phyloP scores from a whole-genome alignment of 2,113 vertebrate species.

The Ochotona princeps region DNA sequence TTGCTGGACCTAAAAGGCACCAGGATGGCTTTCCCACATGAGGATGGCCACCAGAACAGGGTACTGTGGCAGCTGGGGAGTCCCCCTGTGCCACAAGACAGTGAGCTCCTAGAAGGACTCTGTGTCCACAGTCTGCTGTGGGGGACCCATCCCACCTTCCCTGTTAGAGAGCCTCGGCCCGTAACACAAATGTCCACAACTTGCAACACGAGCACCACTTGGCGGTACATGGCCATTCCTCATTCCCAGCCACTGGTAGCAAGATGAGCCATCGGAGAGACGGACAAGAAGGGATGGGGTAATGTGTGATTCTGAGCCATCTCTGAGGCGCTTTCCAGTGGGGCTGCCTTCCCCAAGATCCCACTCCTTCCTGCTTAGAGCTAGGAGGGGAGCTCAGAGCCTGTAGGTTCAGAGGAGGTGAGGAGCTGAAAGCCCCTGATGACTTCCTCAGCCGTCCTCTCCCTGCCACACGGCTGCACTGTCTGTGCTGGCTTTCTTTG shows the following conservation, averaged over 20 bases:
- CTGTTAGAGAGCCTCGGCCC: not conserved
- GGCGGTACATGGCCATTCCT: not conserved
- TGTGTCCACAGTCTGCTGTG: not conserved
- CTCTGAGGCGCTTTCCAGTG: not conserved
- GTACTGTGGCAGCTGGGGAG: not conserved
- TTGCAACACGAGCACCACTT: not conserved
- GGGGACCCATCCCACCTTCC: not conserved
- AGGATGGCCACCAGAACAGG: not conserved
- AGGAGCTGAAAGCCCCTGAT: not conserved
- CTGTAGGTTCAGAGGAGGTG: too few species aligned
- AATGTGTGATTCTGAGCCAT: rapidly evolving
- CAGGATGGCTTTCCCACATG: not conserved
- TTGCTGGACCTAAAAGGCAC: not conserved
- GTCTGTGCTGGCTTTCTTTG: not conserved
- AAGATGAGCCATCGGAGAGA: not conserved
- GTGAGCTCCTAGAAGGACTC: not conserved
- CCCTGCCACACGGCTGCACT: not conserved
- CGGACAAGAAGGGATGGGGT: not conserved
- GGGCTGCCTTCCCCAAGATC: not conserved
- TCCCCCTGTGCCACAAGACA: not conserved
- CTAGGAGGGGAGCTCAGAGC: not conserved
- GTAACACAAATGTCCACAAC: not conserved
- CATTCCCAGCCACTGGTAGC: not conserved
- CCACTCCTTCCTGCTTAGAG: not conserved
- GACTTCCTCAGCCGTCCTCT: not conserved